Conservation (phyloP, 2,888 invertebrate genomes). For the Autographa pulchrina region DNA sequence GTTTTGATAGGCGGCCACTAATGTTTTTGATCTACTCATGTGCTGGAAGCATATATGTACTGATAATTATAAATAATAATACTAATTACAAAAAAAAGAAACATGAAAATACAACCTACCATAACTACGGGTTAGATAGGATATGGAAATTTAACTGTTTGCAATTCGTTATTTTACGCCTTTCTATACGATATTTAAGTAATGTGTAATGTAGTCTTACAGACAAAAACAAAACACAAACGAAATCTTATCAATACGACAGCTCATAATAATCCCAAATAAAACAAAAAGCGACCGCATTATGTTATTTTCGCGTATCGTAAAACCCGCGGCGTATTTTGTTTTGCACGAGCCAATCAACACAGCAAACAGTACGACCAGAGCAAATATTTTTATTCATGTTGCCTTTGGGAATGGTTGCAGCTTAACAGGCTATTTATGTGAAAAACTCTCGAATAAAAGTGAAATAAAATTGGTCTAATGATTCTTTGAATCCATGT, state of each 20-base stretch:
- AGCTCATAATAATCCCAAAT: not conserved
- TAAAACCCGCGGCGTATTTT: slow-evolving; percentile 36
- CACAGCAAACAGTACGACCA: slow-evolving; percentile 56
- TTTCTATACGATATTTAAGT: no score
- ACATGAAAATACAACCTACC: no score
- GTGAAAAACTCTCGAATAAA: not conserved
- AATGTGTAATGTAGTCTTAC: not conserved
- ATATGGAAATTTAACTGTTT: no score
- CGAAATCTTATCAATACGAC: not conserved
- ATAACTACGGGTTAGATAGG: no score
- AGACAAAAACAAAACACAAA: slow-evolving; percentile 9
- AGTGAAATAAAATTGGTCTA: not conserved
- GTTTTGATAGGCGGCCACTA: no score
- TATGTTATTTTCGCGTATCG: slow-evolving; percentile 14
- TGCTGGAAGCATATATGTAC: no score
- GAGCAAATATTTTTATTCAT: slow-evolving; percentile 38
- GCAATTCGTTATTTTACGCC: no score
- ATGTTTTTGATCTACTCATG: no score
- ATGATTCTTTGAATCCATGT: no score
- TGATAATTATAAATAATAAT: no score
- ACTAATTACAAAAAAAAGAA: no score
- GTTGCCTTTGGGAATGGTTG: not conserved
- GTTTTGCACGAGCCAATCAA: slow-evolving; percentile 66
- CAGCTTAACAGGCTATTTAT: slow-evolving; percentile 3
- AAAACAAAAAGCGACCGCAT: slow-evolving; percentile 1